Evolutionary conservation across 2,797 vertebrate species (phyloP).

Genomic region (Brotula barbata): DNA sequence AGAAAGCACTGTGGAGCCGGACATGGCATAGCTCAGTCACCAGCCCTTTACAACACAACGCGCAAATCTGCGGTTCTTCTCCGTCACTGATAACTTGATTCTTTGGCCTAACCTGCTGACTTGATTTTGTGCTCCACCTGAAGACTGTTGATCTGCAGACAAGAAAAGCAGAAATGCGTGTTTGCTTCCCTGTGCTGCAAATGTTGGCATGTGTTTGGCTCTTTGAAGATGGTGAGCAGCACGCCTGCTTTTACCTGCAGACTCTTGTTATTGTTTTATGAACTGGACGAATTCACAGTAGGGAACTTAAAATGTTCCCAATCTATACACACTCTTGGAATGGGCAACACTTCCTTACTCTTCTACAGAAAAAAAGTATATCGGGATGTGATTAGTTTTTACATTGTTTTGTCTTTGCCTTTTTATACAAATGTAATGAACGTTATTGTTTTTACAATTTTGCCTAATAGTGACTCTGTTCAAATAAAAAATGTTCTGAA

Average conservation of each 20-base stretch:
- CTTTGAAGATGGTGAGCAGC: constrained; percentile 1
- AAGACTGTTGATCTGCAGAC: no score
- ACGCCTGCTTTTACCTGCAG: not conserved
- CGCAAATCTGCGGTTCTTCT: not conserved
- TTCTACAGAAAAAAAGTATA: not conserved
- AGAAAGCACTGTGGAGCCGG: constrained; percentile 36
- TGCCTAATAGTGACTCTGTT: constrained; percentile 45
- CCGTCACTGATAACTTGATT: not conserved
- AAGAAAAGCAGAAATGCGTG: no score
- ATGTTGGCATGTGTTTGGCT: not conserved
- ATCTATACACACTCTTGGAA: not conserved
- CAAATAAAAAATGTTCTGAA: constrained; percentile 56
- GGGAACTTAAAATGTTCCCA: no score
- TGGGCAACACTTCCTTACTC: constrained; percentile 1
- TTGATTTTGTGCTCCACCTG: no score
- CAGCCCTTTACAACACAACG: not conserved
- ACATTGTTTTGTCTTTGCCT: constrained; percentile 12
- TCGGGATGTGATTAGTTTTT: constrained; percentile 40
- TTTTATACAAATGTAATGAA: constrained; percentile 36
- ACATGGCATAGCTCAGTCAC: constrained; percentile 31
- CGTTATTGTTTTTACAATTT: constrained; percentile 32
- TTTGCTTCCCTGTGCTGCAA: no score
- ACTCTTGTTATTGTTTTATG: not conserved
- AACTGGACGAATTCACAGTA: no score
- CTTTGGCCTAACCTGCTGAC: not conserved